Conservation (phyloP, 2,113 vertebrate genomes). For the Chionodraco myersi region DNA sequence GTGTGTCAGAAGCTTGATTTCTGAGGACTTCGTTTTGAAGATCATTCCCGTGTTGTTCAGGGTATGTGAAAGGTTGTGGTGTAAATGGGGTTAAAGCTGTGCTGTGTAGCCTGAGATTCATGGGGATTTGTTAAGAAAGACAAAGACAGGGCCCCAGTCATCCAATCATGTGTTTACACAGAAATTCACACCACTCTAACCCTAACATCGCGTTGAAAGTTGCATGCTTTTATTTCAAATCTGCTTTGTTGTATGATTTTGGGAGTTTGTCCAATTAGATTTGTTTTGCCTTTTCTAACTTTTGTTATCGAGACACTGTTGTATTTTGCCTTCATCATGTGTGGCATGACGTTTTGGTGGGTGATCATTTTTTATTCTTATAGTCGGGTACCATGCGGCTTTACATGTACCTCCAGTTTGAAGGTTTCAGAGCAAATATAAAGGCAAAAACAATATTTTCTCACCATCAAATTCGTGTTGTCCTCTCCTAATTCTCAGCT, state of each 20-base stretch:
- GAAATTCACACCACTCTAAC: conserved; percentile 95
- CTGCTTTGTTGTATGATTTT: conserved; percentile 44
- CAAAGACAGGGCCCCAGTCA: conserved; percentile 88
- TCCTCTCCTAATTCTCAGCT: neutral
- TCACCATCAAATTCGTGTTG: conserved; percentile 84
- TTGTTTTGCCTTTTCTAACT: conserved; percentile 28
- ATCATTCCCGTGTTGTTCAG: conserved; percentile 82
- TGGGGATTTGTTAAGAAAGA: conserved; percentile 81
- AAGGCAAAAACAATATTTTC: conserved; percentile 94
- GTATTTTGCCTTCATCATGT: conserved; percentile 91
- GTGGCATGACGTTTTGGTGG: conserved; percentile 93
- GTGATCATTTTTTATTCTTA: conserved; percentile 83
- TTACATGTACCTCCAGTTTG: conserved; percentile 71
- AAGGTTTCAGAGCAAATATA: conserved; percentile 51
- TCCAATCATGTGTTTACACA: conserved; percentile 94
- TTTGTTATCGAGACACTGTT: conserved; percentile 76
- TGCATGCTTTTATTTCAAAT: conserved; percentile 80
- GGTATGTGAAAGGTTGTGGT: conserved; percentile 49
- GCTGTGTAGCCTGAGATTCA: conserved; percentile 65
- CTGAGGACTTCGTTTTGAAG: conserved; percentile 4
- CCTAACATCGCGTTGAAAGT: conserved; percentile 83
- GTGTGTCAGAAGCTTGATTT: neutral
- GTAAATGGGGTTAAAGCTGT: conserved; percentile 62
- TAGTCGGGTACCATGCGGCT: conserved; percentile 71
- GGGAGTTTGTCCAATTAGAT: conserved; percentile 54